phyloP scores from a whole-genome alignment of 2,888 invertebrate genomes.

The Pecten maximus region DNA sequence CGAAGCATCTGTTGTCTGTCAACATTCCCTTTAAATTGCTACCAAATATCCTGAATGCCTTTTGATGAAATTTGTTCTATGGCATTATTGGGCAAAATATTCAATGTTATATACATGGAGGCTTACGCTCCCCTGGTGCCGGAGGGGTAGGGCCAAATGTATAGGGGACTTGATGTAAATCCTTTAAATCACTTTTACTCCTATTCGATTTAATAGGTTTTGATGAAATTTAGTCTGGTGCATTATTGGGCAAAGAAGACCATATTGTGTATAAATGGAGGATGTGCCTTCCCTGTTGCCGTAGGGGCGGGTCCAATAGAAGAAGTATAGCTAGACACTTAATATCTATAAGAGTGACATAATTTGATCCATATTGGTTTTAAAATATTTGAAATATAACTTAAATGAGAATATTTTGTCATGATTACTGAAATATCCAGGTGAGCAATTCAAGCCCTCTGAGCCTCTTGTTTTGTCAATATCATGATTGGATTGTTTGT shows the following conservation, averaged over 20 bases:
- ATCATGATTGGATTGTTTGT: no score
- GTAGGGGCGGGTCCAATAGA: no score
- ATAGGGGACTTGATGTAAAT: neutral
- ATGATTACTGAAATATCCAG: no score
- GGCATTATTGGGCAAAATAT: neutral
- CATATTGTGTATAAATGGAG: neutral
- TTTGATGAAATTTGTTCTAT: neutral
- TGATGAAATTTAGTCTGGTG: neutral
- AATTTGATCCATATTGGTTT: no score
- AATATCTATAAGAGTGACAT: no score
- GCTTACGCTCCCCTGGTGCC: neutral
- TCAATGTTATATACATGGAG: neutral
- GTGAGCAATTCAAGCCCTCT: no score
- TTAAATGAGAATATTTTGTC: no score
- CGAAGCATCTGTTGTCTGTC: neutral
- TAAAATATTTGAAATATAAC: no score
- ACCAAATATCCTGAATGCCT: neutral
- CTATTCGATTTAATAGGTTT: no score
- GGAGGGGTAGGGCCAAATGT: neutral
- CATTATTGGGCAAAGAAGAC: neutral
- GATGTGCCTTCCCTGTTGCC: no score
- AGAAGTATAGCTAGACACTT: no score
- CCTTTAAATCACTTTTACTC: neutral
- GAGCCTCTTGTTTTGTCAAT: no score
- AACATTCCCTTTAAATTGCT: neutral